Base-by-base conservation (phyloP, 1,140 invertebrate genomes). In the Diprion similis region DNA sequence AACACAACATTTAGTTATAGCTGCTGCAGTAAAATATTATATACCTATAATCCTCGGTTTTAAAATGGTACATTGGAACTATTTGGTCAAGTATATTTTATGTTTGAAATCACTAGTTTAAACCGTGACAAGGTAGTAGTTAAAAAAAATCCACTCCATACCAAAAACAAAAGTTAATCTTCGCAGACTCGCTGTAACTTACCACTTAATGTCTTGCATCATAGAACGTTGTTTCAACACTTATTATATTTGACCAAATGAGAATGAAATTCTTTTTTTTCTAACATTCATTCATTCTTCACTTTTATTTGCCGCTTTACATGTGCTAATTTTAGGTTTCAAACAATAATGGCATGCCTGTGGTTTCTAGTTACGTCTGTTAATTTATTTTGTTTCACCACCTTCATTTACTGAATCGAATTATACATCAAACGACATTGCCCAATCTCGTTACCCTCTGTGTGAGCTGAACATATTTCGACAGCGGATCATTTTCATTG, bases 271-370 rank as follows among this genome's bases (percentile, higher is more conserved):
- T 85, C 86, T 85, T 84, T 78, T 78, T 85, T 87, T 78, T 84
- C 83, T 84, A 80, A 78, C 81, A 80, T 78, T 82, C 79, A 83
- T 82, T 76, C 81, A 85, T 81, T 82, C 82, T 86, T 86, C 79
- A 85, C 78, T 88, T 81, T 88, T 79, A 87, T 88, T 88, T 87
- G 85, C 86, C 76, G 85, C 86, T 88, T 88, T 87, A 80, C 82
- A 82, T 87, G 86, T 86, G 85, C 85, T 83, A 75, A 76, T 76
- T 80, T 79, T 77, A 80, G 76, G 8, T 69, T 75, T 73, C 46
- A 71, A 71, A 79, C 75, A 79, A 70, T 73, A 73, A 76, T 79
- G 82, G 82, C 81, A 82, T 84, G 80, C 72, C 18, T 68, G 46
- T 69, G 76, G 73, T 80, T 46, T 70, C 79, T 73, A 79, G 73